Conservation (phyloP, 2,888 invertebrate species). For the Xestia c-nigrum region DNA sequence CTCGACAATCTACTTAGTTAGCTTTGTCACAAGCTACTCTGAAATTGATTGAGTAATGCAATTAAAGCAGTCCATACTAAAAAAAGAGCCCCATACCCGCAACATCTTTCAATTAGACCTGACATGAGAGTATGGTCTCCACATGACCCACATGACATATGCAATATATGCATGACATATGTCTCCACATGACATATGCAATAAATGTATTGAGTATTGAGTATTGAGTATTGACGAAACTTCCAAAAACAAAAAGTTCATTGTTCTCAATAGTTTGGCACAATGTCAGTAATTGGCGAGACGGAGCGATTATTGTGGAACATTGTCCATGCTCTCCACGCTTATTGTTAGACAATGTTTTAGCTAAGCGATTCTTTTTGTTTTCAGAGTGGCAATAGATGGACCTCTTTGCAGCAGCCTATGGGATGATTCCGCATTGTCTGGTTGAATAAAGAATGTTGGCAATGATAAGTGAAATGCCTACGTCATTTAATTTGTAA, state of each 20-base stretch:
- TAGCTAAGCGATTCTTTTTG: background rate
- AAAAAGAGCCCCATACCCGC: background rate
- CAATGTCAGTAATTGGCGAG: slow-evolving; percentile 40
- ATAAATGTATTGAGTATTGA: too few species aligned
- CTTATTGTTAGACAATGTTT: slow-evolving; percentile 23
- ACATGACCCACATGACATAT: too few species aligned
- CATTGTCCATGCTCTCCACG: background rate
- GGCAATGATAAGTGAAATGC: too few species aligned
- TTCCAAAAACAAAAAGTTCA: slow-evolving; percentile 16
- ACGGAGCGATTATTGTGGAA: slow-evolving; percentile 39
- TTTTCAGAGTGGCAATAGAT: background rate
- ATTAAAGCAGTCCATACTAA: background rate
- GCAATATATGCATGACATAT: too few species aligned
- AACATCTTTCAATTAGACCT: slow-evolving; percentile 30
- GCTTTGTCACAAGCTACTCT: background rate
- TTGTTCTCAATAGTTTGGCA: slow-evolving; percentile 44
- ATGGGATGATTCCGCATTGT: background rate
- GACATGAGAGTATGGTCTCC: slow-evolving; percentile 8
- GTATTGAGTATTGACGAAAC: too few species aligned
- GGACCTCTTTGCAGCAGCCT: background rate
- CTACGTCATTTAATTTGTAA: background rate
- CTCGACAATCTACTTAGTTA: background rate
- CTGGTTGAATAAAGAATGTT: background rate
- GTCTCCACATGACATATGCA: too few species aligned
- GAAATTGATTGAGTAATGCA: background rate